Base-by-base conservation (phyloP, 30 jellyfish, hydroid and myxozoan species). In the Cassiopea xamachana region DNA sequence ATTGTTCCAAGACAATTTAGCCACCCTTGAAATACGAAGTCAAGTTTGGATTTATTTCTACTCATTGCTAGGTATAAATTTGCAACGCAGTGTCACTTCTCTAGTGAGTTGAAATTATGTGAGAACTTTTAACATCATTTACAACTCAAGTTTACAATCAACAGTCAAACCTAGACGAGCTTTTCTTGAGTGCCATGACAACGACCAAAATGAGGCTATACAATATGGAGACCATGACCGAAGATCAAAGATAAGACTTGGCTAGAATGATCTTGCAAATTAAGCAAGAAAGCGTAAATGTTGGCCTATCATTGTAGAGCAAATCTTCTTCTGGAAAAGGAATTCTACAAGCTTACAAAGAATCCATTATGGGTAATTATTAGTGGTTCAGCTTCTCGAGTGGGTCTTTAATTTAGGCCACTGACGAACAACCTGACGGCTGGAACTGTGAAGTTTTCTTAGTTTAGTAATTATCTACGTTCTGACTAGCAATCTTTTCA, bases 301-400 rank as follows among this genome's bases (percentile, higher is more conserved):
- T 70, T 87, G 14, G 97, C 97, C 73, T 46, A 80, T 50, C 94
- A 91, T 60, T 84, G 94, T 80, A 78, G 97, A 48, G 94, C 97
- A 17, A 82, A 75, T 68, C 85, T 91, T 14, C 88, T 91, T 8
- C 87, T 91, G 17, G 94, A 91, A 62, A 91, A 91, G 89, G 92
- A 91, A 67, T 60, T 48, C 45, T 84, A 75, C 73, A 91, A 86
- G 62, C 80, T 91, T 5, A 79, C 50, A 74, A 78, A 73, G 77
- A 70, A 73, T 68, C 89, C 88, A 49, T 16, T 91, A 5, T 91
- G 97, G 97, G 97, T 85, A 78, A 62, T 93, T 75, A 7, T 46
- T 84, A 1, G 71, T n/a, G 61, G 59, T 19, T 60, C 60, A 7
- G 7, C 44, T 80, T 7, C 17, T 16, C 15, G 0, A 60, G 90